phyloP scores from a whole-genome alignment of 2,888 invertebrate genomes.

The Ctenicera cuprea region DNA sequence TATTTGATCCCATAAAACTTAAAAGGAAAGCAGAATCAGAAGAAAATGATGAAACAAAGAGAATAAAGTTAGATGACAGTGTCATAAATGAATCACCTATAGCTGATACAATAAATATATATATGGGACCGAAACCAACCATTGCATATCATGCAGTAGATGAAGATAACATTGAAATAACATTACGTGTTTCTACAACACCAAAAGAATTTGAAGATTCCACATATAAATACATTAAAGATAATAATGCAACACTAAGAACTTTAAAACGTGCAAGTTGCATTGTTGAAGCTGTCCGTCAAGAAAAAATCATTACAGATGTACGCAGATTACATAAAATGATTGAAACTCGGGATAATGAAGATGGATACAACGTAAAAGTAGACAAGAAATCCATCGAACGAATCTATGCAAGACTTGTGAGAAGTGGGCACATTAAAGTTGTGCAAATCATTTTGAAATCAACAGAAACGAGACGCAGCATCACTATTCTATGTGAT shows the following conservation, averaged over 20 bases:
- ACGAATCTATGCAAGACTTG: slow-evolving; percentile 77
- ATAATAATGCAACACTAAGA: slow-evolving; percentile 68
- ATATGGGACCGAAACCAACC: slow-evolving; percentile 64
- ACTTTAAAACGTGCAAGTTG: slow-evolving; percentile 77
- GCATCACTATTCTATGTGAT: slow-evolving; percentile 75
- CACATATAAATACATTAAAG: slow-evolving; percentile 39
- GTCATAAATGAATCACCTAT: neutral
- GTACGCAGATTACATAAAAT: slow-evolving; percentile 74
- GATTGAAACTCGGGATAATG: slow-evolving; percentile 69
- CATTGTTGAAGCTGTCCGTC: slow-evolving; percentile 77
- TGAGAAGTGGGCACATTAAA: slow-evolving; percentile 76
- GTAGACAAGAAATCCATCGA: slow-evolving; percentile 81
- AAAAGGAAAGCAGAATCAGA: slow-evolving; percentile 22
- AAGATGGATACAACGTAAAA: slow-evolving; percentile 74
- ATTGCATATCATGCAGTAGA: slow-evolving; percentile 59
- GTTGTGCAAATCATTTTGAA: slow-evolving; percentile 74
- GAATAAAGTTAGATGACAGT: slow-evolving; percentile 18
- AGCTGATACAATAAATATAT: slow-evolving; percentile 43
- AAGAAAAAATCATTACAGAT: slow-evolving; percentile 77
- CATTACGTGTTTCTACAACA: slow-evolving; percentile 66
- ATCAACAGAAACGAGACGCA: slow-evolving; percentile 71
- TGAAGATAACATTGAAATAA: slow-evolving; percentile 67
- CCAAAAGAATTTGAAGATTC: slow-evolving; percentile 55
- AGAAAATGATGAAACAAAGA: neutral
- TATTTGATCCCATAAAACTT: neutral